Conservation (phyloP, 2,888 invertebrate genomes). For the Dyspetes luteomarginatus region DNA sequence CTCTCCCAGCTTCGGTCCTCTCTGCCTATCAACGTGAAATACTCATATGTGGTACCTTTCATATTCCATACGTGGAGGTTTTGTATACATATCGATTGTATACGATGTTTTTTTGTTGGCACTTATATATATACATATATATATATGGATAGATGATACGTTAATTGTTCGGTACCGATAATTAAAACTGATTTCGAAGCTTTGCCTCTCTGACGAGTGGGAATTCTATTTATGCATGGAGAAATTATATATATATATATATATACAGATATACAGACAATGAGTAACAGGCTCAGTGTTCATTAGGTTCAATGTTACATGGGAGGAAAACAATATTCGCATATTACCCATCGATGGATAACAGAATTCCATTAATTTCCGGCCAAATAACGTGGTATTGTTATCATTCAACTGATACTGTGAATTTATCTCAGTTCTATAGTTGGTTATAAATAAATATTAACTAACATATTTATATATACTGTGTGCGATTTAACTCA, state of each 20-base stretch:
- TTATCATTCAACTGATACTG: background rate
- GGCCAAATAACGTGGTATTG: too few species aligned
- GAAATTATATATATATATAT: background rate
- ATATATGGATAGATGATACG: conserved; percentile 17
- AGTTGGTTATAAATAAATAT: too few species aligned
- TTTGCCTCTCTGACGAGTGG: conserved; percentile 18
- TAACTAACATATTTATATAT: too few species aligned
- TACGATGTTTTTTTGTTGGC: too few species aligned
- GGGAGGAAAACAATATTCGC: conserved; percentile 17
- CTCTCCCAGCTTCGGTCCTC: conserved; percentile 27
- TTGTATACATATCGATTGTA: too few species aligned
- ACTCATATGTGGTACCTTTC: too few species aligned
- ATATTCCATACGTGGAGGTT: too few species aligned
- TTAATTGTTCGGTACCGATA: conserved; percentile 50
- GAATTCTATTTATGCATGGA: background rate
- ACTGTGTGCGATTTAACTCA: too few species aligned
- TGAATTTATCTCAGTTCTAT: too few species aligned
- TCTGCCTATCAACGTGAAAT: too few species aligned
- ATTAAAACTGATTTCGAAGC: conserved; percentile 56
- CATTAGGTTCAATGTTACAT: conserved; percentile 33
- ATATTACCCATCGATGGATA: conserved; percentile 37
- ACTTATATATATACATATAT: background rate
- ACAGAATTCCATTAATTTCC: conserved; percentile 47
- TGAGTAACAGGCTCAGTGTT: too few species aligned
- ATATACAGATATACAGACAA: background rate